These are phyloP conservation scores for Jaculus jaculus DNA, from an alignment of 2,113 vertebrate species.

Conservation along the genomic window DNA sequence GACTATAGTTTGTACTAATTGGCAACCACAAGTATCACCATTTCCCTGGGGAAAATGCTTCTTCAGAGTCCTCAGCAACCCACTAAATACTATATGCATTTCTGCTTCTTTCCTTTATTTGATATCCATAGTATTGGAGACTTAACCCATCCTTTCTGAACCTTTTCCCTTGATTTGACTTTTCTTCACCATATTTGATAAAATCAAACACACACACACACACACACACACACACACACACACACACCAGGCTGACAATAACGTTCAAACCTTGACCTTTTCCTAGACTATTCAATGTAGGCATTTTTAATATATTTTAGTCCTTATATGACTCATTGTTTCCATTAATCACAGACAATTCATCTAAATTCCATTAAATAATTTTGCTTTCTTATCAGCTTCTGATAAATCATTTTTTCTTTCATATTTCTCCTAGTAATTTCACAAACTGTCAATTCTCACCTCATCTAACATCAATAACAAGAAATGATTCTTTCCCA, in stretches of 20 bases:
- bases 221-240: no score
- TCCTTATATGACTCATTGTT: accelerated
- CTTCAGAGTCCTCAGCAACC: background rate
- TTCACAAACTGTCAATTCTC: background rate
- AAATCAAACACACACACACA: no score
- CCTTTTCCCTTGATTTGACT: no score
- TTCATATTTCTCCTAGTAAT: background rate
- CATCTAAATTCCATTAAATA: background rate
- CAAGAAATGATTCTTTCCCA: background rate
- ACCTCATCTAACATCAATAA: background rate
- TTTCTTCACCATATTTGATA: no score
- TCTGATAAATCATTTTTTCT: background rate
- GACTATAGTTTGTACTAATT: background rate
- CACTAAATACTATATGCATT: background rate
- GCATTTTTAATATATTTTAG: background rate
- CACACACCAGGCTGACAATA: background rate
- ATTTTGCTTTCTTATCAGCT: background rate
- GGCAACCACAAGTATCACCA: background rate
- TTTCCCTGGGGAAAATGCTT: background rate
- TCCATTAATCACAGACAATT: background rate
- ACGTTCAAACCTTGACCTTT: background rate
- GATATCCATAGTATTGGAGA: background rate
- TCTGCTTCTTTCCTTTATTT: background rate
- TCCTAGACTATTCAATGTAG: background rate
- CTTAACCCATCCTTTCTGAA: background rate